Conservation (phyloP, 2,113 vertebrate genomes). For the Axis porcinus region DNA sequence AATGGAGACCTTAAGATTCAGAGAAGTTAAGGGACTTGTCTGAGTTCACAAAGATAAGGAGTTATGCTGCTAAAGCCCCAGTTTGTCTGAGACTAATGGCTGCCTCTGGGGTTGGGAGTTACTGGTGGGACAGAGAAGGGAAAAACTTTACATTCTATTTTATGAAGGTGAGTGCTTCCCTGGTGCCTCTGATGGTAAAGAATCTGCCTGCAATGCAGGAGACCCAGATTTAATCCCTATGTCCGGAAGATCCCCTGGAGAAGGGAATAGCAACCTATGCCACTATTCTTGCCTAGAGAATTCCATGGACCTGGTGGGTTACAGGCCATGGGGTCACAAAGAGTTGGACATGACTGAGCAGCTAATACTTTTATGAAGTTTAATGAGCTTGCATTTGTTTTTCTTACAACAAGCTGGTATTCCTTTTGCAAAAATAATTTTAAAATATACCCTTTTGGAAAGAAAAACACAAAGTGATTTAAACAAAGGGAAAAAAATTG, state of each 20-base stretch:
- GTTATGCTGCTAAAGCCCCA: not conserved
- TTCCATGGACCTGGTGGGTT: not conserved
- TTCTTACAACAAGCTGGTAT: not conserved
- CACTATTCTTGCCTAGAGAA: not conserved
- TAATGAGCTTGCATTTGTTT: not conserved
- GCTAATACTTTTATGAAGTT: not conserved
- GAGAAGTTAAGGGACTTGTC: not conserved
- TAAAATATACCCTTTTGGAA: not conserved
- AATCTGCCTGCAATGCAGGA: not conserved
- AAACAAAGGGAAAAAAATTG: not conserved
- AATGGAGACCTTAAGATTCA: not conserved
- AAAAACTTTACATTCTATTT: not conserved
- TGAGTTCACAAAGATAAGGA: not conserved
- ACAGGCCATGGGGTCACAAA: not conserved
- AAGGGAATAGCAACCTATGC: not conserved
- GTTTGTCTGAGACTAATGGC: not conserved
- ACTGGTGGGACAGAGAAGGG: not conserved
- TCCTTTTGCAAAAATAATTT: not conserved
- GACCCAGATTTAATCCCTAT: not conserved
- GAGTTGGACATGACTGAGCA: not conserved
- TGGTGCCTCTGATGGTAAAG: not conserved
- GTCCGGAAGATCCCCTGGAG: not conserved
- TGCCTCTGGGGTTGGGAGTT: no score
- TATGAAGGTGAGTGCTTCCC: not conserved
- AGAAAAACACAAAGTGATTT: not conserved